Conservation (phyloP, 1,140 invertebrate species). For the Calephelis nemesis region DNA sequence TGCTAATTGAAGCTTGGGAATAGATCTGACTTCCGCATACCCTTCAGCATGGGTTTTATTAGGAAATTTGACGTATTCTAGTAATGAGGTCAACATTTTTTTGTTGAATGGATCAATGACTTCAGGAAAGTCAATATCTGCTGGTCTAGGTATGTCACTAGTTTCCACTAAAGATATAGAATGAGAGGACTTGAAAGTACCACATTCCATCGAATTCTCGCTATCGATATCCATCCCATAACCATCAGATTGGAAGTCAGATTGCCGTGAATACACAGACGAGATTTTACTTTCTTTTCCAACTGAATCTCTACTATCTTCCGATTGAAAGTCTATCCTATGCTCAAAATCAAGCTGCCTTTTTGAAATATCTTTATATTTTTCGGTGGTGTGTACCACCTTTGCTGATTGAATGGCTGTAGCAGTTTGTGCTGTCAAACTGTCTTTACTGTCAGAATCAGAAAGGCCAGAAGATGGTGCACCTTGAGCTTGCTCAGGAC, state of each 20-base stretch:
- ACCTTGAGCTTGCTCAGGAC: slow-evolving; percentile 76
- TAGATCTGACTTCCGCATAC: slow-evolving; percentile 64
- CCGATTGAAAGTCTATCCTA: slow-evolving; percentile 67
- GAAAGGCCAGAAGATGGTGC: slow-evolving; percentile 69
- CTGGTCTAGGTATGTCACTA: slow-evolving; percentile 71
- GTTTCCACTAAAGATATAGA: slow-evolving; percentile 74
- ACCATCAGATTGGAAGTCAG: slow-evolving; percentile 69
- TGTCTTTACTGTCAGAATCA: slow-evolving; percentile 71
- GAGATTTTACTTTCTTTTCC: slow-evolving; percentile 76
- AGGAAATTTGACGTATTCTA: slow-evolving; percentile 80
- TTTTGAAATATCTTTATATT: slow-evolving; percentile 75
- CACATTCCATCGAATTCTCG: slow-evolving; percentile 77
- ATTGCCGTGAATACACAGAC: slow-evolving; percentile 67
- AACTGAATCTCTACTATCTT: slow-evolving; percentile 76
- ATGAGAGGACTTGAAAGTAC: slow-evolving; percentile 69
- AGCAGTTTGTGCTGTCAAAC: slow-evolving; percentile 63
- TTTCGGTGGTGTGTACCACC: slow-evolving; percentile 62
- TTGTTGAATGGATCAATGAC: slow-evolving; percentile 80
- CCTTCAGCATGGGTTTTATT: slow-evolving; percentile 77
- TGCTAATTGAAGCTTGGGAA: slow-evolving; percentile 69
- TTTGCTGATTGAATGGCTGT: slow-evolving; percentile 69
- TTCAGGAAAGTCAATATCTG: slow-evolving; percentile 72
- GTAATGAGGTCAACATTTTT: slow-evolving; percentile 74
- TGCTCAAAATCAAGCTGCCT: slow-evolving; percentile 75
- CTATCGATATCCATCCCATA: slow-evolving; percentile 78